These are phyloP conservation scores for Cyclopterus lumpus DNA, from an alignment of 2,797 vertebrate species.

Conservation along the genomic window DNA sequence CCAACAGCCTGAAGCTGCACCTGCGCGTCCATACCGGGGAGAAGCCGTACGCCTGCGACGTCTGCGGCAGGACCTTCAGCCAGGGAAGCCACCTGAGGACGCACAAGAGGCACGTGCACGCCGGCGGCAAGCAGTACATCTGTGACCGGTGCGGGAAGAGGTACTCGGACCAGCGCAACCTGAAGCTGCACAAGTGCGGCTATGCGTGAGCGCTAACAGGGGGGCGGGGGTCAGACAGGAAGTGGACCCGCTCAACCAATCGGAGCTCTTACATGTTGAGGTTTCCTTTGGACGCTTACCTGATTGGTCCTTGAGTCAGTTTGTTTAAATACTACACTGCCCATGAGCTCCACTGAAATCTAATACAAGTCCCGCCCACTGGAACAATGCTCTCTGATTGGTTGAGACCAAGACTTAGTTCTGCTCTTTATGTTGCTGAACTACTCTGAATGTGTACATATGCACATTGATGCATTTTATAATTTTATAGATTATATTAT, in stretches of 20 bases:
- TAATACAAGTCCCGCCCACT: background rate
- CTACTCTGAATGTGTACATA: background rate
- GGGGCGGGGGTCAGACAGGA: slow-evolving; percentile 7
- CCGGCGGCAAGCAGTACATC: slow-evolving; percentile 84
- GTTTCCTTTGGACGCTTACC: background rate
- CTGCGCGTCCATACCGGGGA: slow-evolving; percentile 82
- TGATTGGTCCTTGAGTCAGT: background rate
- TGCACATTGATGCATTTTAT: slow-evolving; percentile 16
- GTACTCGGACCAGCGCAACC: slow-evolving; percentile 82
- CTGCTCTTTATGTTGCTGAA: background rate
- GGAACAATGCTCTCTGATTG: slow-evolving; percentile 6
- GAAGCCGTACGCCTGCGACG: slow-evolving; percentile 80
- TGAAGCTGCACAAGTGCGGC: slow-evolving; percentile 83
- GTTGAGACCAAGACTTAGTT: background rate
- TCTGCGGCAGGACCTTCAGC: slow-evolving; percentile 81
- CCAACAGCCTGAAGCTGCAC: slow-evolving; percentile 85
- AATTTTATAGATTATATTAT: slow-evolving; percentile 24
- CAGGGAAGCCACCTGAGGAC: slow-evolving; percentile 79
- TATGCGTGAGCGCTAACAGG: slow-evolving; percentile 64
- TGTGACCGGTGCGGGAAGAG: slow-evolving; percentile 85
- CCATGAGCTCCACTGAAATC: background rate
- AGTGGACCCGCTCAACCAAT: background rate
- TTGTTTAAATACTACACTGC: background rate
- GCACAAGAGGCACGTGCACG: slow-evolving; percentile 80
- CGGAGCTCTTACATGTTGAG: background rate